Evolutionary conservation across 2,113 vertebrate species (phyloP), one percentile per base, ranked within the genome.

Genomic region (Trichechus manatus): DNA sequence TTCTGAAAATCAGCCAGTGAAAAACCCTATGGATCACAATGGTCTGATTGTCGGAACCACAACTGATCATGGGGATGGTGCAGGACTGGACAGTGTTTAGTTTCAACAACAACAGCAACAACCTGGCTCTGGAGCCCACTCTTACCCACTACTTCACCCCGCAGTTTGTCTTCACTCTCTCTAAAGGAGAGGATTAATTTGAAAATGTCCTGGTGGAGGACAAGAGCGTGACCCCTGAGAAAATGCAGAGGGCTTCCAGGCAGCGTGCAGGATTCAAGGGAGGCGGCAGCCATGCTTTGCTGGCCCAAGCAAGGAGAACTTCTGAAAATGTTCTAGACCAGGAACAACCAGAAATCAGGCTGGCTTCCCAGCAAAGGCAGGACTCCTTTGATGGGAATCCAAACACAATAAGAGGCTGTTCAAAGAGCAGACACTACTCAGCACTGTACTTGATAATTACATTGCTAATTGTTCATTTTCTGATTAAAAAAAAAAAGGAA

Each of bases 381-480:
- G n/a, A 36, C 31, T 53, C n/a, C 81, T 83, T 15, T 68, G 50
- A 64, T 44, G 31, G 25, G 61, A 9, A 64, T 82, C 79, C 59
- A 87, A 33, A 61, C 27, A 72, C 29, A 42, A 11, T 27, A 59
- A 33, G n/a, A 77, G 29, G 11, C 77, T 83, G 29, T 81, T 82
- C 3, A 5, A 84, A 92, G 79, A 83, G 31, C 29, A 77, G 70
- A 64, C 47, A 53, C 23, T 11, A 44, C 42, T 84, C 74, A 61
- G 20, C 25, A 4, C 39, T 47, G 27, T 44, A 23, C 14, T 84
- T 61, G 19, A 10, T 23, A 27, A 80, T 23, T 47, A 39, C 15
- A 29, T 6, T 75, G 44, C 42, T 80, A 74, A 83, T 47, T 42
- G 17, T 94, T 89, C n/a, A 20, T 75, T 92, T 88, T 94, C 66